phyloP scores from a whole-genome alignment of 2,113 vertebrate species.

The Chascanopsetta lugubris region DNA sequence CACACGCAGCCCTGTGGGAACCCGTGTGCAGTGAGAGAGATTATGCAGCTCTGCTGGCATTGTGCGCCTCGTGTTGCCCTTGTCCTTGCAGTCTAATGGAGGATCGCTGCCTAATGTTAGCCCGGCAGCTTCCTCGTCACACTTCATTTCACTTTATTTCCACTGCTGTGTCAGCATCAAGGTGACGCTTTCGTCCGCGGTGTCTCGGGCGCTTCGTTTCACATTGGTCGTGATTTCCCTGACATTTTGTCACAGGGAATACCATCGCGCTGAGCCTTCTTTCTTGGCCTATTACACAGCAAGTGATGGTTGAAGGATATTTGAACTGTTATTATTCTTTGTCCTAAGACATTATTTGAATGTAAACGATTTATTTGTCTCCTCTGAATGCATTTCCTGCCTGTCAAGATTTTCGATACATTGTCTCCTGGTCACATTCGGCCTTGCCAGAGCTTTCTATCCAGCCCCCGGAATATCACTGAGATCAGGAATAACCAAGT shows the following conservation, averaged over 20 bases:
- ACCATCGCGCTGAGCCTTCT: constrained; percentile 5
- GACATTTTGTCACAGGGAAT: constrained; percentile 30
- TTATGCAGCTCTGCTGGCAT: constrained; percentile 51
- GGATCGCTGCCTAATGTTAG: constrained; percentile 32
- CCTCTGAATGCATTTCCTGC: constrained; percentile 3
- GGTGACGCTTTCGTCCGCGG: neutral
- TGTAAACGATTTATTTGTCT: constrained; percentile 2
- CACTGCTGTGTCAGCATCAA: constrained; percentile 25
- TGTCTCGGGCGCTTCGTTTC: neutral
- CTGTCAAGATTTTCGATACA: neutral
- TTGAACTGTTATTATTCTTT: neutral
- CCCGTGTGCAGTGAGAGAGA: constrained; percentile 48
- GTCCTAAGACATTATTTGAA: constrained; percentile 19
- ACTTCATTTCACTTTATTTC: constrained; percentile 39
- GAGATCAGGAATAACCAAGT: no score
- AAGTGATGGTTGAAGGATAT: neutral
- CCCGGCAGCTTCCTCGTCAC: constrained; percentile 25
- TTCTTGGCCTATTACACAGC: neutral
- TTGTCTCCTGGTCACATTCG: no score
- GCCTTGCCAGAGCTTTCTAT: no score
- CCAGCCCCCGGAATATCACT: no score
- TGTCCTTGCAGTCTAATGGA: constrained; percentile 52
- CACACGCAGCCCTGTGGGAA: constrained; percentile 45
- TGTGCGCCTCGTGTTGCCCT: constrained; percentile 28
- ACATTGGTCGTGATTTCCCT: neutral